These are phyloP conservation scores for Streblospio benedicti DNA, from an alignment of 1,140 invertebrate species.

Conservation along the genomic window DNA sequence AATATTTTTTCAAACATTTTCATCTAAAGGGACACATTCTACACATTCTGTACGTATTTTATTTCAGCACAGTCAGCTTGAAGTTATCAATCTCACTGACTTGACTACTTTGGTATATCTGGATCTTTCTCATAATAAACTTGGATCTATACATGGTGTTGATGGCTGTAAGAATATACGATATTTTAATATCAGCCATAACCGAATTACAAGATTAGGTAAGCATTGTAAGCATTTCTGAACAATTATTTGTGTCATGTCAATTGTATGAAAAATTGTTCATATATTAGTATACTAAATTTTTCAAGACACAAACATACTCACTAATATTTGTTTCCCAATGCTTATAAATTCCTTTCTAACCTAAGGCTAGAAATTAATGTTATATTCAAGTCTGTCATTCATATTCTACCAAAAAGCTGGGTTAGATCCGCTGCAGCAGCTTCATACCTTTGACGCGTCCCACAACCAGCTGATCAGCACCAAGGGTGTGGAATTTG, in stretches of 20 bases:
- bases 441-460: conserved; percentile 31
- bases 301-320: no score
- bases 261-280: background rate
- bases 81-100: conserved; percentile 35
- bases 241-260: background rate
- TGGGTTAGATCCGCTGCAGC: conserved; percentile 26
- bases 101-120: conserved; percentile 29
- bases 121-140: conserved; percentile 35
- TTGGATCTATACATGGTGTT: conserved; percentile 36
- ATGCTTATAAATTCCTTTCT: no score
- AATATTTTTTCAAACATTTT: background rate
- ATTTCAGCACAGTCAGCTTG: background rate
- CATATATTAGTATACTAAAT: no score
- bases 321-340: no score
- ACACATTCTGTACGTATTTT: background rate
- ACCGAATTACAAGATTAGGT: conserved; percentile 38
- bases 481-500: conserved; percentile 28
- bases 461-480: conserved; percentile 39
- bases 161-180: conserved; percentile 35
- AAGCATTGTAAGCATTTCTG: conserved; percentile 1
- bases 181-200: conserved; percentile 35
- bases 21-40: background rate
- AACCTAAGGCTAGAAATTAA: no score
- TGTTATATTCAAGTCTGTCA: no score
- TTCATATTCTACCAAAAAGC: no score